Evolutionary conservation across 2,797 vertebrate species (phyloP).

Genomic region (Cirrhinus molitorella): DNA sequence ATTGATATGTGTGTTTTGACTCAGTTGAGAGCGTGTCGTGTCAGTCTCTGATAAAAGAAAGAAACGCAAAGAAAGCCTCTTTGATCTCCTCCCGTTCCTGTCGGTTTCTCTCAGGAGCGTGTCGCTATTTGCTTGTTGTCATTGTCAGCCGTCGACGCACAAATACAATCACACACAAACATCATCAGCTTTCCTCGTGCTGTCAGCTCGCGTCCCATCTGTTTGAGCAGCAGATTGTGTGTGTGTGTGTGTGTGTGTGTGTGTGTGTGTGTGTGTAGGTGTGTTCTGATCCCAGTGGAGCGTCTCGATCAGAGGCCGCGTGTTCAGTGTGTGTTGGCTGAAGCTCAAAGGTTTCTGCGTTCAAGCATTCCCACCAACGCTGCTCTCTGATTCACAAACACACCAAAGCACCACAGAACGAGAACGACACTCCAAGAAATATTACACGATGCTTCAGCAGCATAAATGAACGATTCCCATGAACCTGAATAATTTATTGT

Average conservation of each 20-base stretch:
- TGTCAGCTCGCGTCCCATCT: not conserved
- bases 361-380: not conserved
- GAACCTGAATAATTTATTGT: no score
- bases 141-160: not conserved
- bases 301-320: not conserved
- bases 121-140: not conserved
- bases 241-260: not conserved
- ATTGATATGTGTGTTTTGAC: not conserved
- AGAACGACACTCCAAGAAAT: no score
- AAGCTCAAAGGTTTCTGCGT: not conserved
- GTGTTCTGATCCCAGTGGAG: not conserved
- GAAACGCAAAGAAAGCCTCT: not conserved
- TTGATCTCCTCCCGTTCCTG: slow-evolving; percentile 14
- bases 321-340: not conserved
- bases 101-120: not conserved
- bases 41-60: slow-evolving; percentile 13
- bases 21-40: not conserved
- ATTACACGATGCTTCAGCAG: no score
- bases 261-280: not conserved
- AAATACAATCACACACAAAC: not conserved
- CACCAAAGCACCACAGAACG: not conserved
- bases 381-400: not conserved
- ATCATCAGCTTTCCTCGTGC: slow-evolving; percentile 6
- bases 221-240: not conserved
- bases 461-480: no score